A percentile compares a stretch with the other conserved stretches of the same genome.
Evolutionary conservation across 2,797 vertebrate genomes (phyloP).

Genomic region (Peromyscus attwateri): DNA sequence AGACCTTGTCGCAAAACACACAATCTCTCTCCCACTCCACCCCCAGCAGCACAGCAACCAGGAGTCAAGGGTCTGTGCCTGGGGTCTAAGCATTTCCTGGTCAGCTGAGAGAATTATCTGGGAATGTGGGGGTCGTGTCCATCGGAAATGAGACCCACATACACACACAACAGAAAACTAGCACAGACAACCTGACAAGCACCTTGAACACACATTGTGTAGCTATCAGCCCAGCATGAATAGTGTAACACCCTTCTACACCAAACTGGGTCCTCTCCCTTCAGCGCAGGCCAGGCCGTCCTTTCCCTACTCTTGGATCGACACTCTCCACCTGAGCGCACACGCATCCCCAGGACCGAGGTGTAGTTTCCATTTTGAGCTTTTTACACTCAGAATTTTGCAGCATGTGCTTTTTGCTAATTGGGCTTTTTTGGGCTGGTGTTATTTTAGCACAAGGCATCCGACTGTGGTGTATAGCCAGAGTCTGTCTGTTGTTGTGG

Average conservation of each 20-base stretch:
- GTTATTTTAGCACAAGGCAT: neutral
- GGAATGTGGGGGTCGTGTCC: neutral
- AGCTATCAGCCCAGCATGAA: no score
- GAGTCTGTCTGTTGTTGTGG: rapidly evolving
- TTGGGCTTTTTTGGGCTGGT: neutral
- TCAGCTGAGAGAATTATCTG: neutral
- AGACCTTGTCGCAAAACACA: neutral
- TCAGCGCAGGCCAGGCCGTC: rapidly evolving
- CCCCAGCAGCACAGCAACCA: neutral
- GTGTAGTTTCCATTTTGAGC: neutral
- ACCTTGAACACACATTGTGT: neutral
- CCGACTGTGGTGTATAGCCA: rapidly evolving
- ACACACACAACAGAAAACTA: neutral
- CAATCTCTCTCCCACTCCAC: no score
- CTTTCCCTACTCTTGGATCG: neutral
- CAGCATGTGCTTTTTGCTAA: neutral
- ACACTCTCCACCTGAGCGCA: neutral
- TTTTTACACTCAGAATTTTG: neutral
- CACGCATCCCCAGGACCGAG: neutral
- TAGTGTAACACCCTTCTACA: neutral
- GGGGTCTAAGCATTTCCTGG: neutral
- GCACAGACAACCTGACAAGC: neutral
- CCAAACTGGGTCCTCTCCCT: no score
- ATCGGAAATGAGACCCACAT: neutral
- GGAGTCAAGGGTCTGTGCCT: neutral